Base-by-base conservation (phyloP, 2,888 invertebrate genomes). In the Andrena flavipes region DNA sequence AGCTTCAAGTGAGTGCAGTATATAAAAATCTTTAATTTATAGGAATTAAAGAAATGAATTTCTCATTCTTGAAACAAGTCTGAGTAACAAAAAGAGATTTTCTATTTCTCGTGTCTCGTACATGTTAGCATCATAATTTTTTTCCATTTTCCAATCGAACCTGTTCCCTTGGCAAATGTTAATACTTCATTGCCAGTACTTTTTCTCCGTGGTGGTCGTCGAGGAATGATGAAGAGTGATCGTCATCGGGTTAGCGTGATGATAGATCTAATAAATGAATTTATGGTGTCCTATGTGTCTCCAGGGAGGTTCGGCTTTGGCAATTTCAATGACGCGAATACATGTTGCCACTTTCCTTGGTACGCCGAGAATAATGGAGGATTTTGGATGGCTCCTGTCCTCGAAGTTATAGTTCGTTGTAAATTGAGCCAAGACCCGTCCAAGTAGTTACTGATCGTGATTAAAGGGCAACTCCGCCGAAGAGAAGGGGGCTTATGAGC, bases 331-430 rank as follows among this genome's bases (percentile, higher is more conserved):
- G 85, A 64, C 70, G 84, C 54, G 49, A 81, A 86, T 84, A 82
- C 42, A 69, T 69, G 76, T 49, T 71, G 80, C 76, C 82, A 85
- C 88, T 80, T 80, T 85, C 83, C 75, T 75, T 68, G 75, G 75
- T 75, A 60, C 72, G 64, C 29, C 75, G 79, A 56, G 10, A 80
- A 76, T 76, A 62, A 70, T 62, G 68, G 80, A 63, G 62, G 83
- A 84, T 76, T 73, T 59, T 59, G 67, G 79, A 82, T 83, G 87
- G 83, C 80, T 84, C 78, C 81, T 76, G 76, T 82, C 86, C 80
- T 79, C 80, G 62, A 86, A 78, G 83, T 88, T 85, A 78, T 79
- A 83, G 82, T 89, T 89, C 89, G 89, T 89, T 85, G 89, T 89
- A 87, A 88, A 82, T 88, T 81, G 89, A 89, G 85, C 87, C 89